phyloP scores from a whole-genome alignment of 2,113 vertebrate genomes.

The Ia io region DNA sequence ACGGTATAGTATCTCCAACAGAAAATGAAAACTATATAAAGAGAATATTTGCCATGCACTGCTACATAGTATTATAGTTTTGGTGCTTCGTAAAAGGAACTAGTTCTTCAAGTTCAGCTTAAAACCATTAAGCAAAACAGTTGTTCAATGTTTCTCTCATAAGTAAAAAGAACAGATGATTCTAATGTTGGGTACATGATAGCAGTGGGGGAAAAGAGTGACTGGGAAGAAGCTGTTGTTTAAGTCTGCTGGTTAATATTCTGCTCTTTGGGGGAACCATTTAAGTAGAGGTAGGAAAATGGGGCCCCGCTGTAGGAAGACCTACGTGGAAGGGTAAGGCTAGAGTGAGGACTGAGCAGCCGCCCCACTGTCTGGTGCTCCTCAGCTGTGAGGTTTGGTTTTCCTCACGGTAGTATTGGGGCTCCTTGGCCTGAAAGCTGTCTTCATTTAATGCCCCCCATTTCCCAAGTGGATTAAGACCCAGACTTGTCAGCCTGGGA shows the following conservation, averaged over 20 bases:
- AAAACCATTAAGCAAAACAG: not conserved
- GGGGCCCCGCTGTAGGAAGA: not conserved
- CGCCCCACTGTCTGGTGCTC: not conserved
- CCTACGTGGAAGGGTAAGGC: not conserved
- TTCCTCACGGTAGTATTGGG: not conserved
- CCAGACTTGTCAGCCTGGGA: not conserved
- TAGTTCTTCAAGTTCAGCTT: not conserved
- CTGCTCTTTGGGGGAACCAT: not conserved
- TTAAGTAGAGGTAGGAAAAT: slow-evolving; percentile 27
- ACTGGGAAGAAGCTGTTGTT: not conserved
- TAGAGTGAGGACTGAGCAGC: not conserved
- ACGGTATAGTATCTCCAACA: not conserved
- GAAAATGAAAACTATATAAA: not conserved
- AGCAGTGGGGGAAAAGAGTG: not conserved
- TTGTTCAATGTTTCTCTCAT: not conserved
- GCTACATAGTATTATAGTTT: not conserved
- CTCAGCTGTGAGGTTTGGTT: not conserved
- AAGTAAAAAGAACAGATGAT: not conserved
- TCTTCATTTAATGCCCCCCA: not conserved
- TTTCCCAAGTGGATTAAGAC: not conserved
- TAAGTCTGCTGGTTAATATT: not conserved
- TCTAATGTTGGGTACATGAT: not conserved
- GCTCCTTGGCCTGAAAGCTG: not conserved
- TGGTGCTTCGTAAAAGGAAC: not conserved
- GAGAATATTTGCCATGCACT: not conserved